phyloP scores from a whole-genome alignment of 2,113 vertebrate genomes.

The Danionella cerebrum region DNA sequence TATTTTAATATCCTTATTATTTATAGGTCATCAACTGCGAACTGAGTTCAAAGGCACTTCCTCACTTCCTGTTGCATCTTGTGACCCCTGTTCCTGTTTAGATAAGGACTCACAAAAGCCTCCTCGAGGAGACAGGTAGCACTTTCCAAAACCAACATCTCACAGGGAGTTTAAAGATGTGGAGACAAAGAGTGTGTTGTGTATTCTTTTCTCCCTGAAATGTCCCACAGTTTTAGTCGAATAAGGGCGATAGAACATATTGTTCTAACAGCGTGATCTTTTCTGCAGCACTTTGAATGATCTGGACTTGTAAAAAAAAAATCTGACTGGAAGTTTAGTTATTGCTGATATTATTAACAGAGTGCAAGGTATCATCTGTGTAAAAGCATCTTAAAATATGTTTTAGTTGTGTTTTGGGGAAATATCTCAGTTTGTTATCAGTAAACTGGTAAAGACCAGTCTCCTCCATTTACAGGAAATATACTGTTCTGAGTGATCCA shows the following conservation, averaged over 20 bases:
- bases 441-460: too few species aligned
- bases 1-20: background rate
- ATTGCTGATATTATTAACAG: too few species aligned
- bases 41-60: conserved; percentile 19
- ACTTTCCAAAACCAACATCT: conserved; percentile 34
- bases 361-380: too few species aligned
- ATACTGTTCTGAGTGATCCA: too few species aligned
- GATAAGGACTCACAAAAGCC: conserved; percentile 24
- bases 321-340: background rate
- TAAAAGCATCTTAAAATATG: too few species aligned
- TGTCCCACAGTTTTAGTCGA: background rate
- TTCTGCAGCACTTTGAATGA: background rate
- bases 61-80: conserved; percentile 20
- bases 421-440: too few species aligned
- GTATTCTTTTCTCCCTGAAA: background rate
- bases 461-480: too few species aligned
- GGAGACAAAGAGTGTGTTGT: conserved; percentile 29
- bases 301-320: background rate
- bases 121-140: conserved; percentile 1
- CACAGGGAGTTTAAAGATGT: background rate
- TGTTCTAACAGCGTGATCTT: background rate
- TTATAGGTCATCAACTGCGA: background rate
- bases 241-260: background rate
- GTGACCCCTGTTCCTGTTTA: conserved; percentile 16
- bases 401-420: too few species aligned